Conservation (phyloP, 1,140 invertebrate species). For the Leptoteleia sp. region DNA sequence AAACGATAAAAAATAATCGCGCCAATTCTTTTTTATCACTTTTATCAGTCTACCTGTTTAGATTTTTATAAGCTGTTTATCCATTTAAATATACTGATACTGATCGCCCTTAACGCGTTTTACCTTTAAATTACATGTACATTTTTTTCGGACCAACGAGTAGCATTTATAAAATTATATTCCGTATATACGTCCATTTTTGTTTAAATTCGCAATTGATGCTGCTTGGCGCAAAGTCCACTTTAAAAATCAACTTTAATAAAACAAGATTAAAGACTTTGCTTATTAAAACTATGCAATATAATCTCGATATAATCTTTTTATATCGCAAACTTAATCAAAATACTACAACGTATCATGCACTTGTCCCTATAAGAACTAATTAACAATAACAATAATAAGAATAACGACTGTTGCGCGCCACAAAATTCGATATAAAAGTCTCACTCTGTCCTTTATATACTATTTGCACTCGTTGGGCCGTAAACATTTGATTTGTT, state of each 20-base stretch:
- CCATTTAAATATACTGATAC: constrained; percentile 53
- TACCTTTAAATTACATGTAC: constrained; percentile 19
- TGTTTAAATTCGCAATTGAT: constrained; percentile 10
- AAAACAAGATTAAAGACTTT: no score
- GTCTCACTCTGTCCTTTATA: constrained; percentile 20
- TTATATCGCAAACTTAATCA: no score
- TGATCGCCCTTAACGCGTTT: constrained; percentile 5
- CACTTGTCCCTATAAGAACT: no score
- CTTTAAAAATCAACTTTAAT: no score
- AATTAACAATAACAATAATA: no score
- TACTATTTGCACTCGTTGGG: constrained; percentile 4
- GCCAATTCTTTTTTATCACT: constrained; percentile 14
- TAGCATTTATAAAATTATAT: constrained; percentile 35
- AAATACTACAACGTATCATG: no score
- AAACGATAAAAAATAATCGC: constrained; percentile 32
- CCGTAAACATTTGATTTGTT: constrained; percentile 50
- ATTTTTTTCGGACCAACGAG: constrained; percentile 38
- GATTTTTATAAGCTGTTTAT: constrained; percentile 6
- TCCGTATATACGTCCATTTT: constrained; percentile 1
- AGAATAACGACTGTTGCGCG: constrained; percentile 11
- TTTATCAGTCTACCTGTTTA: constrained; percentile 9
- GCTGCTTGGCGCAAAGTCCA: no score
- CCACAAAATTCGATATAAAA: constrained; percentile 27
- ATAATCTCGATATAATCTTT: no score
- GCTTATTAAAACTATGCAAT: no score